Evolutionary conservation across 23 tunicate genomes (phyloP).

Genomic region (Oikopleura vanhoeffeni): DNA sequence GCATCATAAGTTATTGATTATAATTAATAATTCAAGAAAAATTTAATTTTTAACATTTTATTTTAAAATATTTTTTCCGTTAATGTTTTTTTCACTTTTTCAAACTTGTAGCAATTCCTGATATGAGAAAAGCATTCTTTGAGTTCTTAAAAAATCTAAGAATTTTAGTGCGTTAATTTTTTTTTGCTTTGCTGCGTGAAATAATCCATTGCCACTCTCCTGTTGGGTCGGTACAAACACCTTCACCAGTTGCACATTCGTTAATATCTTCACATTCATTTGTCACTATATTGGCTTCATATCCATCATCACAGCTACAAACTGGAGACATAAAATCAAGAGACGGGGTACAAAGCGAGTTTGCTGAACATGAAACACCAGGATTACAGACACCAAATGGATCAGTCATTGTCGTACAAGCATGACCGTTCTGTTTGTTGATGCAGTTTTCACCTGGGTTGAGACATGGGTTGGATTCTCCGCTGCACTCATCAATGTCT

Average conservation of each 20-base stretch:
- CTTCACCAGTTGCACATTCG: background rate
- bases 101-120: no score
- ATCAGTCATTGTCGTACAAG: background rate
- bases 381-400: background rate
- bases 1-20: no score
- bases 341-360: background rate
- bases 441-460: background rate
- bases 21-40: no score
- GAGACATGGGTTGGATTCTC: background rate
- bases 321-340: background rate
- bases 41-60: no score
- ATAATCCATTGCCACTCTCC: no score
- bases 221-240: no score
- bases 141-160: no score
- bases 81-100: no score
- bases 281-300: background rate
- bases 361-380: background rate
- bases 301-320: background rate
- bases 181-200: no score
- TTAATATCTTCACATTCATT: background rate
- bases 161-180: no score
- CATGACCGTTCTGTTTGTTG: background rate
- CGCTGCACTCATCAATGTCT: background rate
- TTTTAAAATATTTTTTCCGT: no score
- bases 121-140: no score